phyloP scores from a whole-genome alignment of 2,797 vertebrate genomes.

The Carcharodon carcharias region DNA sequence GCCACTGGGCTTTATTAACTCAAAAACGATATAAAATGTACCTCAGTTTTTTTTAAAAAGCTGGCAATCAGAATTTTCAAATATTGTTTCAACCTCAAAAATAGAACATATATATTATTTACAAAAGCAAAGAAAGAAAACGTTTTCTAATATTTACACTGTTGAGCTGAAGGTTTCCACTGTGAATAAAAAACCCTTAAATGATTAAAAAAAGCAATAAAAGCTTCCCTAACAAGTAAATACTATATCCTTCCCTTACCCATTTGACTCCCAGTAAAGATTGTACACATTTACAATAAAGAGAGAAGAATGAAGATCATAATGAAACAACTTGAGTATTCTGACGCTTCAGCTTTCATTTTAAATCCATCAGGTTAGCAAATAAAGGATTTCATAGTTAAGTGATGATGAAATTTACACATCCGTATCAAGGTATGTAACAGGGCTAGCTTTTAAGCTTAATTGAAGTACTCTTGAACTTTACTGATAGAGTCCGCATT shows the following conservation, averaged over 20 bases:
- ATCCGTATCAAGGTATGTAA: background rate
- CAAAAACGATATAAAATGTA: slow-evolving; percentile 37
- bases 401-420: background rate
- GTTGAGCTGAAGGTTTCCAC: background rate
- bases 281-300: background rate
- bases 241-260: background rate
- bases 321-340: background rate
- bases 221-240: slow-evolving; percentile 10
- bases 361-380: background rate
- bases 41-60: slow-evolving; percentile 18
- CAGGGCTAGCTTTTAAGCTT: background rate
- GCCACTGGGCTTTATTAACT: slow-evolving; percentile 4
- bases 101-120: slow-evolving; percentile 37
- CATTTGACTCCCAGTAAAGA: background rate
- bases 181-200: background rate
- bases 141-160: slow-evolving; percentile 29
- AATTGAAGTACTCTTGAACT: background rate
- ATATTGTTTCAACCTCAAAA: slow-evolving; percentile 34
- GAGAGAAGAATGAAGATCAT: background rate
- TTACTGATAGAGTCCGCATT: background rate
- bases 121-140: slow-evolving; percentile 26
- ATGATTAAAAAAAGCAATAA: background rate
- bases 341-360: background rate
- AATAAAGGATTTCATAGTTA: background rate
- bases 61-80: slow-evolving; percentile 26